Conservation (phyloP, 2,797 vertebrate genomes). For the Anas georgica region DNA sequence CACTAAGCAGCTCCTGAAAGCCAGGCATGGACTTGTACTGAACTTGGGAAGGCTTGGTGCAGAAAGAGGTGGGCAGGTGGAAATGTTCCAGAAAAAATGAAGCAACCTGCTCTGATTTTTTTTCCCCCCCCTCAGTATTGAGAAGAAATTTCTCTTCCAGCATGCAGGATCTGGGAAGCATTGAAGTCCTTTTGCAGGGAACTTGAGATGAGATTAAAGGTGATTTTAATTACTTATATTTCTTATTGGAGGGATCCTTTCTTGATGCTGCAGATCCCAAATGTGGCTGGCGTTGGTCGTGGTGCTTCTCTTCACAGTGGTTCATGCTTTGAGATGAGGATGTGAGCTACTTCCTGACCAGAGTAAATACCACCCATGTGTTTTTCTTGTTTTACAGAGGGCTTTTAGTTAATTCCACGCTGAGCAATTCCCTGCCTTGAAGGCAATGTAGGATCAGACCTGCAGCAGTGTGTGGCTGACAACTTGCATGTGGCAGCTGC, state of each 20-base stretch:
- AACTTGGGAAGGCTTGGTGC: not conserved
- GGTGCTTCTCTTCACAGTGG: not conserved
- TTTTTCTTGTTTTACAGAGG: not conserved
- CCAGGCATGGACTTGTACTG: not conserved
- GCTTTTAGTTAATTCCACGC: not conserved
- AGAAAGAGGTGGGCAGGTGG: conserved; percentile 17
- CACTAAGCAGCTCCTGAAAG: not conserved
- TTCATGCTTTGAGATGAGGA: not conserved
- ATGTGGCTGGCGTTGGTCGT: not conserved
- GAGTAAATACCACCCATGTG: not conserved
- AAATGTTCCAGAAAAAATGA: conserved; percentile 40
- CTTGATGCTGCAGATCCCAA: not conserved
- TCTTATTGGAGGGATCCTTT: not conserved
- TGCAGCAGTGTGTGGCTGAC: conserved; percentile 1
- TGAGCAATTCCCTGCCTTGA: not conserved
- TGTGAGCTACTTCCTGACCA: not conserved
- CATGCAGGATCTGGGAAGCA: not conserved
- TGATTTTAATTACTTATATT: not conserved
- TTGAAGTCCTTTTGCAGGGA: not conserved
- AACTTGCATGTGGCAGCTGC: conserved; percentile 63
- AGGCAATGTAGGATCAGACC: conserved; percentile 9
- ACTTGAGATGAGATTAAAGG: not conserved
- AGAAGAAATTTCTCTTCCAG: not conserved
- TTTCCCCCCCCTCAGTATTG: not conserved
- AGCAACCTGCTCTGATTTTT: not conserved